Conservation (phyloP, 2,888 invertebrate genomes). For the Orgyia antiqua region DNA sequence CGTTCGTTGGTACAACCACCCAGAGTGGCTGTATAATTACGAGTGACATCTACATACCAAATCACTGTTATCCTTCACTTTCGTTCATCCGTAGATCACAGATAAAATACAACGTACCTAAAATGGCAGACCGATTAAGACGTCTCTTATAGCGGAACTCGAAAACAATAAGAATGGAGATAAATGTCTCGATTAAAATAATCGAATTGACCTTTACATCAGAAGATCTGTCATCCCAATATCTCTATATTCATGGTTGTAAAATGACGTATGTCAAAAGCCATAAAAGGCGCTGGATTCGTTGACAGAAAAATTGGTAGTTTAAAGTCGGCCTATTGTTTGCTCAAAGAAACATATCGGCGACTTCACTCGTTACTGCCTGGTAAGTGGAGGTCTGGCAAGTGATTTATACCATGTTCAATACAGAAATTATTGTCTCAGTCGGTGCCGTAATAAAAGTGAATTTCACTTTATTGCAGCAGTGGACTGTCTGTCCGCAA, state of each 20-base stretch:
- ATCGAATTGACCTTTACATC: constrained; percentile 58
- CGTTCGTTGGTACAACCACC: constrained; percentile 22
- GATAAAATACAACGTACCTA: constrained; percentile 46
- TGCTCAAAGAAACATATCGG: constrained; percentile 43
- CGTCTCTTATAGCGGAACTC: constrained; percentile 53
- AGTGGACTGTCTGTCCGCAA: constrained; percentile 14
- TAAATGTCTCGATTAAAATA: constrained; percentile 68
- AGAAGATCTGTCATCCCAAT: constrained; percentile 52
- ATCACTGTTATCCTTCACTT: constrained; percentile 48
- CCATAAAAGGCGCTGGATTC: constrained; percentile 42
- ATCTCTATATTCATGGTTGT: constrained; percentile 53
- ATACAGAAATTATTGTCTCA: constrained; percentile 29
- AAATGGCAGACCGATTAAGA: constrained; percentile 57
- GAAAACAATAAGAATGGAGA: constrained; percentile 63
- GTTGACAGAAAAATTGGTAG: constrained; percentile 58
- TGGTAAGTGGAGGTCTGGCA: constrained; percentile 28
- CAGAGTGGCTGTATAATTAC: constrained; percentile 30
- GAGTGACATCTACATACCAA: constrained; percentile 47
- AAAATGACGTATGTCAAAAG: constrained; percentile 54
- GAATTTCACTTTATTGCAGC: constrained; percentile 20
- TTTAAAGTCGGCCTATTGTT: constrained; percentile 44
- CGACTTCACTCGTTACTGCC: constrained; percentile 41
- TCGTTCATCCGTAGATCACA: constrained; percentile 31
- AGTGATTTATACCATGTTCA: constrained; percentile 34
- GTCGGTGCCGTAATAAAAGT: constrained; percentile 14